Evolutionary conservation across 1,140 invertebrate species (phyloP), one percentile per base, ranked within the genome.

Genomic region (Panagrolaimus sp.): DNA sequence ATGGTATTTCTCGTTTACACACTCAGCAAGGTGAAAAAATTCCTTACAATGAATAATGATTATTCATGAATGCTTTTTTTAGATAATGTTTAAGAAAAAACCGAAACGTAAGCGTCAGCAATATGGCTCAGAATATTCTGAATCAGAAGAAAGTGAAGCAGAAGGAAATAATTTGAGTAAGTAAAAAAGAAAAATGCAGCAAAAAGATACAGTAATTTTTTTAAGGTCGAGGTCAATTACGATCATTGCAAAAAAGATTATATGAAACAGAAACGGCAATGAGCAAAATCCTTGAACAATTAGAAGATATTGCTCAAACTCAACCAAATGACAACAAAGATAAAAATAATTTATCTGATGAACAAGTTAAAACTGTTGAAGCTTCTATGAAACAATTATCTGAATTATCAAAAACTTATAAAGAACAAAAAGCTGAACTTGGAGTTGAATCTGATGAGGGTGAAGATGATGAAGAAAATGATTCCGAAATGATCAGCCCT

Each of bases 1-100:
- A 69, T 76, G 1, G 53, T 69, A 5, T 76, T 76, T 53, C 70
- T 76, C 16, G 42, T 75, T 4, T 76, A 75, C 47, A 76, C 74
- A 1, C 53, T 76, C 3, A 75, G 69, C 70, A 76, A 76, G 45
- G 72, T 74, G 25, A 44, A 57, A 27, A 20, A 4, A 16, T 25
- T 20, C 51, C 11, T 27, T 11, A 57, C 13, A 57, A 20, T 57
- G 27, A 14, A 57, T 57, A n/a, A n/a, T 20, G 51, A 13, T 57
- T 9, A 57, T 57, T 57, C 11, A 57, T 38, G 31, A 38, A 7
- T 2, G 7, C 2, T 38, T 38, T 25, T 57, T 57, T 57, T 20
- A 57, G 51, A 57, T 57, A 25, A 57, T 57, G 51, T 57, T 57
- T 16, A 57, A 57, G 51, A 57, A 57, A 27, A 57, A 57, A 27